These are phyloP conservation scores for Luperina testacea DNA, from an alignment of 2,888 invertebrate species.

Conservation along the genomic window DNA sequence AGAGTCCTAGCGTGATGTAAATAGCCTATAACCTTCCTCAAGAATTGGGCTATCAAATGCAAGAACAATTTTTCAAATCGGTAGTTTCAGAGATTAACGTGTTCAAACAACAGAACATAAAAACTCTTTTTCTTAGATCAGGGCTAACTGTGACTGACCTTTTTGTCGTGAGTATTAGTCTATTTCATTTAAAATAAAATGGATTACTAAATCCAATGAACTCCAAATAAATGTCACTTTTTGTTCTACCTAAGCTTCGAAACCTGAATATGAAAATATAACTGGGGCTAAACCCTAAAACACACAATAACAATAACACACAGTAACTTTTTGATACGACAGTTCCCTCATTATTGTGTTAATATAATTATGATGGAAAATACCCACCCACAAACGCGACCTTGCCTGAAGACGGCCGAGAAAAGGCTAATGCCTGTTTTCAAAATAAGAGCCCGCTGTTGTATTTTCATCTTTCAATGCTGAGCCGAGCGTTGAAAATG, in stretches of 20 bases:
- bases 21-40: not conserved
- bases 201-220: not conserved
- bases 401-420: not conserved
- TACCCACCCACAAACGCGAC: not conserved
- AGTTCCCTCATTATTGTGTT: conserved; percentile 1
- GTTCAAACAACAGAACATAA: not conserved
- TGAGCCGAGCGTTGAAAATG: not conserved
- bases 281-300: not conserved
- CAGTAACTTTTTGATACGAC: not conserved
- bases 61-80: not conserved
- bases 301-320: too few relatives aligned
- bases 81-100: not conserved
- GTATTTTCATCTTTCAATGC: not conserved
- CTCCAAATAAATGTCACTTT: not conserved
- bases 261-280: not conserved
- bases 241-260: not conserved
- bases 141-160: too few relatives aligned
- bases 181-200: not conserved
- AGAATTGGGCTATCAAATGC: not conserved
- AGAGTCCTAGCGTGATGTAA: not conserved
- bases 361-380: conserved; percentile 21
- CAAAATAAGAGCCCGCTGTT: not conserved
- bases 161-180: not conserved
- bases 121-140: not conserved
- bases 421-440: not conserved